Evolutionary conservation across 1,140 invertebrate genomes (phyloP).

Genomic region (Lysiphlebus fabarum): DNA sequence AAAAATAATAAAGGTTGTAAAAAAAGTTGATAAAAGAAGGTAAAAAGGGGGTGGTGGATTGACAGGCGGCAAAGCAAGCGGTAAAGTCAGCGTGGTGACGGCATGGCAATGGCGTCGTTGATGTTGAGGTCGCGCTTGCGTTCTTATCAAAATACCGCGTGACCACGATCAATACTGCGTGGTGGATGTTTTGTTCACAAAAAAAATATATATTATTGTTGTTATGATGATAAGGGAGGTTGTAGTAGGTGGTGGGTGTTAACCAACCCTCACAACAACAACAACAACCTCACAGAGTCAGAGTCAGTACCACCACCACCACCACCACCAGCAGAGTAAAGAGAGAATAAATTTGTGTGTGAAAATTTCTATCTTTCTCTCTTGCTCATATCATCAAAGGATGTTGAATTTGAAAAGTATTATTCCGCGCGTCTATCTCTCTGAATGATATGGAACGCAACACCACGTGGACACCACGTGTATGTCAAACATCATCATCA

Average conservation of each 20-base stretch:
- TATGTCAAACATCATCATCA: constrained; percentile 33
- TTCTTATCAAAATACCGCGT: constrained; percentile 40
- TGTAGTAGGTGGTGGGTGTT: too few relatives aligned
- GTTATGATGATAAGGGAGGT: too few relatives aligned
- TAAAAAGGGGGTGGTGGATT: constrained; percentile 1
- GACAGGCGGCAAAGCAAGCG: constrained; percentile 8
- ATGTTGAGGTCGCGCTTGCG: constrained; percentile 51
- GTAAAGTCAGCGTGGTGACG: constrained; percentile 38
- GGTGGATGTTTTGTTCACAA: constrained; percentile 18
- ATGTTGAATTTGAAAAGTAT: constrained; percentile 57
- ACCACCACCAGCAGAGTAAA: background rate
- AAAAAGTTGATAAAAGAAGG: constrained; percentile 8
- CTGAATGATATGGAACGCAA: constrained; percentile 58
- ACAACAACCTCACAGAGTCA: too few relatives aligned
- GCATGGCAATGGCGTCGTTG: constrained; percentile 45
- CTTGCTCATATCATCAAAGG: constrained; percentile 33
- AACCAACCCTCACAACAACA: too few relatives aligned
- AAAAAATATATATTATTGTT: background rate
- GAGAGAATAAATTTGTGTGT: background rate
- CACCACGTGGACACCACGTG: constrained; percentile 56
- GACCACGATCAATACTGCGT: constrained; percentile 53
- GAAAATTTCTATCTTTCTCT: background rate
- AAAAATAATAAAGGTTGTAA: background rate
- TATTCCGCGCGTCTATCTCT: constrained; percentile 57
- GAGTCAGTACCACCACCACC: too few relatives aligned